Conservation (phyloP, 1,140 invertebrate species). For the Microvelia longipes region DNA sequence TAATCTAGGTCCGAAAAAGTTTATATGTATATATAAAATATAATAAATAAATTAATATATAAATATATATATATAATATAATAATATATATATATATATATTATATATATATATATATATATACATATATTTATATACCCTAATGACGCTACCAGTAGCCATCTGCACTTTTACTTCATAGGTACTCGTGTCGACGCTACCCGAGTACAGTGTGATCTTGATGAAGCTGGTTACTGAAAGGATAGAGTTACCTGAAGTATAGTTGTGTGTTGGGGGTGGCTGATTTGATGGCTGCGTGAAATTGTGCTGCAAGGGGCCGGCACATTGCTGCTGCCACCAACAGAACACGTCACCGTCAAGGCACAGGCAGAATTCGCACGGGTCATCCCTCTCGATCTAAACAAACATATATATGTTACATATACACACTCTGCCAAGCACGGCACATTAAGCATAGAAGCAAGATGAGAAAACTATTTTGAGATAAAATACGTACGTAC, state of each 20-base stretch:
- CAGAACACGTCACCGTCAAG: conserved; percentile 56
- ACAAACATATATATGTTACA: no score
- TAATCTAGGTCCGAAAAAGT: no score
- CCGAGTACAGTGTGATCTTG: not conserved
- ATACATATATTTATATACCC: no score
- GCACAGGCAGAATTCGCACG: conserved; percentile 51
- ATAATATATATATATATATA: no score
- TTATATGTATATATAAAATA: no score
- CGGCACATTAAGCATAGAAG: not conserved
- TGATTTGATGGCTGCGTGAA: not conserved
- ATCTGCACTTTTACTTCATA: no score
- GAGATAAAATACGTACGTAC: not conserved
- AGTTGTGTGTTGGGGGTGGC: not conserved
- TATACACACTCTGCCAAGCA: conserved; percentile 4
- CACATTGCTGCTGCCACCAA: conserved; percentile 42
- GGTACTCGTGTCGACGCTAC: not conserved
- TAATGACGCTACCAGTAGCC: no score
- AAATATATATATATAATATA: no score
- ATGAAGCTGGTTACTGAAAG: no score
- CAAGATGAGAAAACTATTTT: not conserved
- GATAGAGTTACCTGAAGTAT: not conserved
- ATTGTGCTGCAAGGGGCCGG: no score
- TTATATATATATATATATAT: no score
- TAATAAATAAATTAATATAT: no score
- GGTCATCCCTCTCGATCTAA: conserved; percentile 37